These are phyloP conservation scores for Thymallus thymallus DNA, from an alignment of 2,113 vertebrate genomes.

Conservation along the genomic window DNA sequence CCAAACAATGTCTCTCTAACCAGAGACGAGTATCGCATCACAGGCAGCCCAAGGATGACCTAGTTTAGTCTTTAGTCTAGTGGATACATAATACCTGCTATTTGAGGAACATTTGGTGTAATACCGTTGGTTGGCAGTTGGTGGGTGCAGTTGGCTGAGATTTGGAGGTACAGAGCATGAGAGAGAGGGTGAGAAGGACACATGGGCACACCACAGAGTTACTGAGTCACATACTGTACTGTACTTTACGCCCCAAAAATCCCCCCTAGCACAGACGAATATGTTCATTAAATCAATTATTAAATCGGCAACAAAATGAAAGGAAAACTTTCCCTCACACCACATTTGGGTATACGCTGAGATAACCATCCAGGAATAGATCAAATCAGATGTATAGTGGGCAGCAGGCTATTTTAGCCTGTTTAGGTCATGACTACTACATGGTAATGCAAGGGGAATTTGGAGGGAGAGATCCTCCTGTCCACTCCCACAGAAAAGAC, in stretches of 20 bases:
- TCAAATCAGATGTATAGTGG: constrained; percentile 12
- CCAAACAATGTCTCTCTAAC: too few species aligned
- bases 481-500: neutral
- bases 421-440: neutral
- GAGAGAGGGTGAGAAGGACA: constrained; percentile 8
- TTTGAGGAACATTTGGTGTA: too few species aligned
- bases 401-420: constrained; percentile 40
- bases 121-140: constrained; percentile 12
- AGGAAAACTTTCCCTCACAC: constrained; percentile 46
- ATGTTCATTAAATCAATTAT: constrained; percentile 40
- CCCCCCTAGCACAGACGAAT: neutral
- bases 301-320: constrained; percentile 29
- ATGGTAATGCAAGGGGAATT: constrained; percentile 62
- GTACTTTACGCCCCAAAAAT: constrained; percentile 34
- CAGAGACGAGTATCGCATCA: too few species aligned
- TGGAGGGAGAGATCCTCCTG: constrained; percentile 34
- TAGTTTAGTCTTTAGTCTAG: too few species aligned
- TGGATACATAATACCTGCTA: too few species aligned
- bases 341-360: constrained; percentile 44
- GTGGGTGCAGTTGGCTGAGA: constrained; percentile 16
- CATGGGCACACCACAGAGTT: neutral
- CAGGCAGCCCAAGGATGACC: too few species aligned
- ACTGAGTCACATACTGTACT: constrained; percentile 22
- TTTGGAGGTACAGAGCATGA: neutral
- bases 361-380: constrained; percentile 34